A percentile compares a stretch with the other conserved stretches of the same genome.
Evolutionary conservation across 1,140 invertebrate species (phyloP).

Genomic region (Drosophila neocordata): DNA sequence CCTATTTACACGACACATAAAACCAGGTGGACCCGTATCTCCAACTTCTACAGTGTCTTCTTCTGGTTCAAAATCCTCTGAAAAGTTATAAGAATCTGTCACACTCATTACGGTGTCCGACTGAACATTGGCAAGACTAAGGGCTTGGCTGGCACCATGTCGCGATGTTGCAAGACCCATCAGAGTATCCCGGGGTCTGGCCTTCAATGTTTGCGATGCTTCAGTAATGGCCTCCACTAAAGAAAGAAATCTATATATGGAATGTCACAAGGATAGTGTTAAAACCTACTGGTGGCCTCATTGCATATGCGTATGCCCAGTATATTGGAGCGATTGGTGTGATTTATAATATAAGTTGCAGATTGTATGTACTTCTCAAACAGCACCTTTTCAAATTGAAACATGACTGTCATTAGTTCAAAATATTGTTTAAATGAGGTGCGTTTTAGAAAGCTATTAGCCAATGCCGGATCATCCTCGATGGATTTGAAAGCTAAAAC

Average conservation of each 20-base stretch:
- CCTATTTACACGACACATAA: slow-evolving; percentile 68
- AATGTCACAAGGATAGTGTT: background rate
- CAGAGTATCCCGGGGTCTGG: slow-evolving; percentile 27
- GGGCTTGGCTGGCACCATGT: slow-evolving; percentile 4
- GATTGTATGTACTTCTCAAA: slow-evolving; percentile 86
- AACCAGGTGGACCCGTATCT: slow-evolving; percentile 38
- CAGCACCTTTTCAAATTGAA: slow-evolving; percentile 89
- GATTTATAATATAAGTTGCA: slow-evolving; percentile 84
- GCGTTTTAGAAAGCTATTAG: slow-evolving; percentile 88
- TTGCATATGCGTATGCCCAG: slow-evolving; percentile 84
- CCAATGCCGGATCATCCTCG: slow-evolving; percentile 86
- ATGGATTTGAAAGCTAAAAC: slow-evolving; percentile 90
- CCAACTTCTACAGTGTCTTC: slow-evolving; percentile 31
- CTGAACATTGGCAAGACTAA: background rate
- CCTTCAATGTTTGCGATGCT: slow-evolving; percentile 38
- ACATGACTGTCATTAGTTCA: slow-evolving; percentile 88
- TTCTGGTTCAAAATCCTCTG: background rate
- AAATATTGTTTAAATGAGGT: slow-evolving; percentile 90
- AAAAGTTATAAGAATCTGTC: background rate
- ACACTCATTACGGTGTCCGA: slow-evolving; percentile 21
- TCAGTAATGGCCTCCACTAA: slow-evolving; percentile 65
- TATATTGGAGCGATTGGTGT: slow-evolving; percentile 87
- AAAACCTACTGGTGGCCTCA: slow-evolving; percentile 44
- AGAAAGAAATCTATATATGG: background rate
- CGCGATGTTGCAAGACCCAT: background rate